Evolutionary conservation across 2,797 vertebrate genomes (phyloP), one percentile per base, ranked within the genome.

Genomic region (Hypotaenidia philippensis): DNA sequence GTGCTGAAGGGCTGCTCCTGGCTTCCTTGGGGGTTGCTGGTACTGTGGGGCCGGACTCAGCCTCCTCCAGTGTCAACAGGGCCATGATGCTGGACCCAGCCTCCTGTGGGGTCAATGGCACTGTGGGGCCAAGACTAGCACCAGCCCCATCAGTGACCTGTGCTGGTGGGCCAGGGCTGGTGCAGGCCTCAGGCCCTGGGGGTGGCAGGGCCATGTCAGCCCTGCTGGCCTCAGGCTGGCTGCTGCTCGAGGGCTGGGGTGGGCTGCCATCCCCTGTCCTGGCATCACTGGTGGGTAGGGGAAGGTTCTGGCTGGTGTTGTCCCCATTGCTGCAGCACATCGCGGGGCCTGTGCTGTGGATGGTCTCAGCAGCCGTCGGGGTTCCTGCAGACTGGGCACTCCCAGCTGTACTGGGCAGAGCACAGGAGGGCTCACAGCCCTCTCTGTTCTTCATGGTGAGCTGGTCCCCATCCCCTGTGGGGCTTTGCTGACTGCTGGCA

Each of bases 31-130:
- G 34, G 8, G 14, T 57, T 38, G 13, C 0, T 2, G 5, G 23
- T 20, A 4, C 21, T 1, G 0, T 56, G 13, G 45, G 64, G 45
- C 17, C 2, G 1, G 52, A 7, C 6, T 8, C 6, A 7, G 36
- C 97, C 95, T 98, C 98, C 26, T 96, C 84, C 36, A 97, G 97
- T 19, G 93, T 98, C 16, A 98, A 80, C 11, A 47, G 25, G 44
- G 11, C 53, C 11, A 1, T 16, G 18, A 32, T 40, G 34, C 44
- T 10, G 11, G 72, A 61, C 45, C 25, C 16, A 15, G 45, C 23
- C 45, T 52, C 36, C 26, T 40, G 56, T 7, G 11, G 36, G 10
- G 74, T 41, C 40, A 41, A 10, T 0, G 1, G 32, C 7, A 32
- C 36, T 14, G 50, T 4, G 41, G n/a, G 8, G 0, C 4, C 65